Evolutionary conservation across 2,888 invertebrate genomes (phyloP).

Genomic region (Rhyacophila evoluta): DNA sequence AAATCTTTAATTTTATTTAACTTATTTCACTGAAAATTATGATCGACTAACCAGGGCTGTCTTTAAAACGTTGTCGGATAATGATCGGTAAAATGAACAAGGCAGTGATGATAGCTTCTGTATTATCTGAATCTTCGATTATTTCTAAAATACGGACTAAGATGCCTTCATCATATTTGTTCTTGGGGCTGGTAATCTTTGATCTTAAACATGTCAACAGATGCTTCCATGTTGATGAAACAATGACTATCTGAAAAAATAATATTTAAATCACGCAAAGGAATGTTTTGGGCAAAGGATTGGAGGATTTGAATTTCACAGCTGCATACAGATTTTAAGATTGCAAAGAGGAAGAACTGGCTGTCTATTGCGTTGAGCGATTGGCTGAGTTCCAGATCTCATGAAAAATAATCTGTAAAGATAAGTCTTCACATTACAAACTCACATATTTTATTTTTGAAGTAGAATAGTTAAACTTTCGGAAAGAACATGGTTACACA

Average conservation of each 20-base stretch:
- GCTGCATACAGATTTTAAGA: too few species aligned
- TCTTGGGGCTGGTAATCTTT: slow-evolving; percentile 25
- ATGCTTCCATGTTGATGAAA: slow-evolving; percentile 38
- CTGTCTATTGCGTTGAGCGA: too few species aligned
- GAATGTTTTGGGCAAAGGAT: too few species aligned
- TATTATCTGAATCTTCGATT: background rate
- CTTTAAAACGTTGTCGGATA: slow-evolving; percentile 44
- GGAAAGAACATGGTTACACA: too few species aligned
- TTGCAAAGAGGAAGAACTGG: too few species aligned
- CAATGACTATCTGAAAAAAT: slow-evolving; percentile 33
- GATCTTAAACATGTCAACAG: slow-evolving; percentile 25
- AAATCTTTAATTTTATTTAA: background rate
- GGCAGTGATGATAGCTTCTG: background rate
- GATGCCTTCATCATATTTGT: slow-evolving; percentile 34
- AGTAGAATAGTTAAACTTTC: too few species aligned
- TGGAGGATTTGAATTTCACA: too few species aligned
- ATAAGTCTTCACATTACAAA: background rate
- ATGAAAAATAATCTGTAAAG: too few species aligned
- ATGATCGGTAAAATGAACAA: slow-evolving; percentile 30
- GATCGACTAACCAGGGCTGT: slow-evolving; percentile 47
- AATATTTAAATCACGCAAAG: too few species aligned
- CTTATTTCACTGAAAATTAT: too few species aligned
- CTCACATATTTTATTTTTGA: too few species aligned
- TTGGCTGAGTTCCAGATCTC: too few species aligned
- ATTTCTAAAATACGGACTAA: slow-evolving; percentile 23